Percentiles rank a stretch among this genome's conserved stretches.
Evolutionary conservation across 2,113 vertebrate species (phyloP).

Genomic region (Acinonyx jubatus): DNA sequence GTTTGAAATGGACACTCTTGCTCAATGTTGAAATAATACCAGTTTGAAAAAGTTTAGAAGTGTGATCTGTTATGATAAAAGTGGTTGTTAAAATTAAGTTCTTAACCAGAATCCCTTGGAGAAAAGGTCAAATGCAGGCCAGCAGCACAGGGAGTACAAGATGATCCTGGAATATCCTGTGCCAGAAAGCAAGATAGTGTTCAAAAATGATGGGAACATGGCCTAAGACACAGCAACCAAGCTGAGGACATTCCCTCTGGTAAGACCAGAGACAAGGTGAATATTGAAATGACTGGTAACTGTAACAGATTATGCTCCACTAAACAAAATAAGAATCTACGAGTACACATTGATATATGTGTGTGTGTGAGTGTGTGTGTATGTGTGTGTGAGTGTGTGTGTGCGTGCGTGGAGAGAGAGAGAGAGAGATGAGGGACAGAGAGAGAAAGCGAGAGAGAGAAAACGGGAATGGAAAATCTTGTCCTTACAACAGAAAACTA

Average conservation of each 20-base stretch:
- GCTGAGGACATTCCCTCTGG: neutral
- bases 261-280: neutral
- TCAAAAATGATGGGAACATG: fast-evolving
- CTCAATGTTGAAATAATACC: neutral
- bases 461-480: neutral
- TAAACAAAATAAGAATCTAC: neutral
- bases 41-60: neutral
- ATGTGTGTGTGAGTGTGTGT: no score
- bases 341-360: neutral
- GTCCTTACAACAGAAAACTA: neutral
- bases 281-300: neutral
- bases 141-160: neutral
- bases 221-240: neutral
- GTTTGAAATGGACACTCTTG: neutral
- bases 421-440: neutral
- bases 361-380: neutral
- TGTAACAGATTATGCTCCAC: neutral
- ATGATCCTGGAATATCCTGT: neutral
- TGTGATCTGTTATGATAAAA: neutral
- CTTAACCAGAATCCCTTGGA: neutral
- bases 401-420: neutral
- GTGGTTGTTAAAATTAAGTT: neutral
- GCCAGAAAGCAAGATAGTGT: neutral
- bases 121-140: neutral
- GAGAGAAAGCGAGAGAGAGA: neutral